phyloP scores from a whole-genome alignment of 2,797 vertebrate species.

The Buphagus erythrorhynchus region DNA sequence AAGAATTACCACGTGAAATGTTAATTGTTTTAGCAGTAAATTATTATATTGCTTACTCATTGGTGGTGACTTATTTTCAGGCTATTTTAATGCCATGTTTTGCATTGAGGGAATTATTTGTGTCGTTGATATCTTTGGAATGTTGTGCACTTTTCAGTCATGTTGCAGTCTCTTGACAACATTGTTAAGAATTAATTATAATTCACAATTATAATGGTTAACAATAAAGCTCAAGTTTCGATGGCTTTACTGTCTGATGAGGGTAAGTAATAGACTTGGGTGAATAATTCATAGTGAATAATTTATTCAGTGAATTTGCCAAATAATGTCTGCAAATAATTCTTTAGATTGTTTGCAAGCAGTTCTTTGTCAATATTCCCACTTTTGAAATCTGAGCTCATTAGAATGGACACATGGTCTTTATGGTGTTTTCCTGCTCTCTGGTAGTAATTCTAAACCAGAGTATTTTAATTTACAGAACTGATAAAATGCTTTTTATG shows the following conservation, averaged over 20 bases:
- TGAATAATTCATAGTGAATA: constrained; percentile 53
- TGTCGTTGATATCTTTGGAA: constrained; percentile 55
- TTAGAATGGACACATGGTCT: constrained; percentile 7
- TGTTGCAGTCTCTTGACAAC: constrained; percentile 53
- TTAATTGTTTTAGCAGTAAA: constrained; percentile 57
- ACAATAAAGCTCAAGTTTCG: constrained; percentile 53
- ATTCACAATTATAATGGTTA: constrained; percentile 61
- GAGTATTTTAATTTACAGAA: neutral
- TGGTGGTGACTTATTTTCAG: constrained; percentile 36
- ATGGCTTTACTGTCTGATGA: constrained; percentile 54
- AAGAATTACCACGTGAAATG: constrained; percentile 56
- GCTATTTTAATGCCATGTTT: constrained; percentile 33
- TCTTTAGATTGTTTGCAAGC: constrained; percentile 47
- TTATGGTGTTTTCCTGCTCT: neutral
- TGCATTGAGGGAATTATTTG: constrained; percentile 43
- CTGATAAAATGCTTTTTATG: neutral
- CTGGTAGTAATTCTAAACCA: neutral
- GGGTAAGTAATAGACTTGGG: constrained; percentile 46
- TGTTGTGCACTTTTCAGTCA: constrained; percentile 1
- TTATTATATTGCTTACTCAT: constrained; percentile 49
- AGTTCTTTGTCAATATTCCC: neutral
- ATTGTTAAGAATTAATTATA: constrained; percentile 71
- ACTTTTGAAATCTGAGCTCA: constrained; percentile 7
- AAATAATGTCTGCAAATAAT: constrained; percentile 56
- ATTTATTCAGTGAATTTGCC: constrained; percentile 61